Base-by-base conservation (phyloP, 2,888 invertebrate genomes). In the Ormyrus thymus region DNA sequence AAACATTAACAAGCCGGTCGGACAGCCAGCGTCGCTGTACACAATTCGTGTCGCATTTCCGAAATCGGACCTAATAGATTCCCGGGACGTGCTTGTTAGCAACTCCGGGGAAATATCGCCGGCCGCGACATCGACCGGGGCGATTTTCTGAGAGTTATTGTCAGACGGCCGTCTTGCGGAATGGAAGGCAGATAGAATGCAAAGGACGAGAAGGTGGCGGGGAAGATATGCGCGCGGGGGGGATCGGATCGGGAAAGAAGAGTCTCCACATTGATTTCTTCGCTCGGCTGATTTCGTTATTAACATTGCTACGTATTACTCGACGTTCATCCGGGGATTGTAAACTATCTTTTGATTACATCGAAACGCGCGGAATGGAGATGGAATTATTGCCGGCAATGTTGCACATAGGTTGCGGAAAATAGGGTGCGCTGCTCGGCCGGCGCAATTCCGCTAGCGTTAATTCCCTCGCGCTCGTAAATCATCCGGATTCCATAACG, bases 11-110 rank as follows among this genome's bases (percentile, higher is more conserved):
- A 13, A 15, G 7, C n/a, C 50, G 48, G 13, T 7, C 50, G 50
- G 15, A 58, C 45, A 56, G 51, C 15, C 53, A 29, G 29, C 29
- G 29, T 29, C 29, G 1, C 29, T 29, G n/a, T n/a, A 29, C 29
- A 29, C 29, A 66, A 71, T 78, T 66, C 65, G 68, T 50, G 50
- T 75, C 79, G 70, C 65, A 48, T 76, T 76, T 79, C 75, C 79
- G 71, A 79, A 79, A 79, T 76, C 72, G 69, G 79, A 79, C 58
- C 50, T 68, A 66, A 66, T 13, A 53, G 51, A 8, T 73, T 46
- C 10, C 65, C 46, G 29, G 8, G 10, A 70, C 46, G 56, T 72
- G 68, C 79, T 79, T 76, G 79, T 79, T 76, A 79, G 72, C n/a
- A 15, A 13, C 7, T 55, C 46, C 46, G 48, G 68, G 51, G 64